phyloP scores from a whole-genome alignment of 2,113 vertebrate species.

The Sceloporus undulatus region DNA sequence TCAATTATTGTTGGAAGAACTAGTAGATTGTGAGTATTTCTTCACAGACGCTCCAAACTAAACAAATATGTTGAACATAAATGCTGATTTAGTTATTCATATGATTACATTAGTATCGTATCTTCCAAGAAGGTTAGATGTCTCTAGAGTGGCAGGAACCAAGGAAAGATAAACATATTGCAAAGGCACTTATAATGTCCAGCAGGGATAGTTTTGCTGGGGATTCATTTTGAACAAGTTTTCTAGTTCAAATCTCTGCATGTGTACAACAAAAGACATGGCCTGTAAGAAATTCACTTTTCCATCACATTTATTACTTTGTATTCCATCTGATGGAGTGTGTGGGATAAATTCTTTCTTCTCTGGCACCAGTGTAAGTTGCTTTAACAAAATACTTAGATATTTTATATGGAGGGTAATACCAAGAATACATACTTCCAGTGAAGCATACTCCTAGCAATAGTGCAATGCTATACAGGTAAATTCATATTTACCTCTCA shows the following conservation, averaged over 20 bases:
- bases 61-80: constrained; percentile 34
- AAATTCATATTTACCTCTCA: background rate
- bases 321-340: background rate
- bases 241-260: constrained; percentile 47
- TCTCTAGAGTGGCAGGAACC: constrained; percentile 56
- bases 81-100: background rate
- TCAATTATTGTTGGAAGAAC: background rate
- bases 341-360: no score
- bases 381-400: constrained; percentile 39
- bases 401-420: background rate
- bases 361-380: background rate
- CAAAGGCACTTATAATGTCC: constrained; percentile 53
- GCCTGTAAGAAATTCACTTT: constrained; percentile 36
- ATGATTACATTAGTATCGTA: constrained; percentile 26
- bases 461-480: no score
- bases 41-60: constrained; percentile 30
- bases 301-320: constrained; percentile 34
- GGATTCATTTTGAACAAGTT: constrained; percentile 1
- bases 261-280: constrained; percentile 33
- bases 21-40: background rate
- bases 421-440: background rate
- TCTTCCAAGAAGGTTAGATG: constrained; percentile 44
- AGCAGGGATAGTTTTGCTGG: constrained; percentile 28
- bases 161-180: constrained; percentile 54
- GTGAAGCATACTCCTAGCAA: background rate